phyloP scores from a whole-genome alignment of 2,113 vertebrate species.

The Oreochromis aureus region DNA sequence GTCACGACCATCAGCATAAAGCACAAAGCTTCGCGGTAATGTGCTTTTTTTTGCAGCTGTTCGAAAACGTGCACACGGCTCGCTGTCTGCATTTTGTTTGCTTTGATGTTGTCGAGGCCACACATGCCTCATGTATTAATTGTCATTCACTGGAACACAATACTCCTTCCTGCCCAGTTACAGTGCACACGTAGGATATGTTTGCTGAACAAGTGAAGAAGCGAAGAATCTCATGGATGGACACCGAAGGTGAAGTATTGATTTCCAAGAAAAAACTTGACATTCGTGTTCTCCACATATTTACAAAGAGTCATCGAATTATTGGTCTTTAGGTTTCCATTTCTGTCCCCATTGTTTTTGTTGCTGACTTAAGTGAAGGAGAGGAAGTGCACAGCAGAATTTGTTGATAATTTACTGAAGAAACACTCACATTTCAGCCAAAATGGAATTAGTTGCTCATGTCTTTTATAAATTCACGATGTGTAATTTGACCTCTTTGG shows the following conservation, averaged over 20 bases:
- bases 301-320: neutral
- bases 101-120: neutral
- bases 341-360: neutral
- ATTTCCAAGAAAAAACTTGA: neutral
- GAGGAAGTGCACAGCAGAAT: neutral
- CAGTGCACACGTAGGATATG: neutral
- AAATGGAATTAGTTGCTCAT: neutral
- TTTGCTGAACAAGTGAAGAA: neutral
- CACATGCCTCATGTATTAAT: neutral
- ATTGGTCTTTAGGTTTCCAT: neutral
- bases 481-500: neutral
- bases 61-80: neutral
- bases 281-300: neutral
- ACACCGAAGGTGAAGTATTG: neutral
- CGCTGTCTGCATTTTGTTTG: neutral
- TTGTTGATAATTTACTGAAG: neutral
- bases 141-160: neutral
- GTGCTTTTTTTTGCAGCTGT: neutral
- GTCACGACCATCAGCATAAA: neutral
- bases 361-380: neutral
- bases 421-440: neutral
- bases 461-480: neutral
- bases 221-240: neutral
- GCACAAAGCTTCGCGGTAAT: neutral
- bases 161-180: neutral